Conservation (phyloP, 2,888 invertebrate genomes). For the Furcula furcula region DNA sequence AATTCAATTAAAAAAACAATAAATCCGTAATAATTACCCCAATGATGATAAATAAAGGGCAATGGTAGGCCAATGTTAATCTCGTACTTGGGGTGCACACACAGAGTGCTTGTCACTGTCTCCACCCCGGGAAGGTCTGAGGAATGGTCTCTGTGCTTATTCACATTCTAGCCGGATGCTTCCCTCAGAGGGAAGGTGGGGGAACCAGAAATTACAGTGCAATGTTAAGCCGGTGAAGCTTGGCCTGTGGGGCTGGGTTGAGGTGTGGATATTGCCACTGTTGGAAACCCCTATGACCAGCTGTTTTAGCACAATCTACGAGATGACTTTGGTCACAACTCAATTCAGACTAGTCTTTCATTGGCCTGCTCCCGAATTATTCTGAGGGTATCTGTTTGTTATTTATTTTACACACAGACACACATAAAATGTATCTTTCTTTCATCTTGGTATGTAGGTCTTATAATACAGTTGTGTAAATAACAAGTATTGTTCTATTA, state of each 20-base stretch:
- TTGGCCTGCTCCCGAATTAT: conserved; percentile 77
- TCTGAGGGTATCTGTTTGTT: conserved; percentile 78
- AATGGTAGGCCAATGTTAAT: conserved; percentile 85
- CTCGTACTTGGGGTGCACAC: conserved; percentile 88
- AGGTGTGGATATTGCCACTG: conserved; percentile 68
- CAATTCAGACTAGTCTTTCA: conserved; percentile 93
- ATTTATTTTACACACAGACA: too few species aligned
- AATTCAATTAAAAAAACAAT: background rate
- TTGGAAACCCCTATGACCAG: conserved; percentile 88
- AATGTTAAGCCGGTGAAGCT: conserved; percentile 77
- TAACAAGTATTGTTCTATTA: too few species aligned
- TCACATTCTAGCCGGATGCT: conserved; percentile 87
- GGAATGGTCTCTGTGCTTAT: conserved; percentile 80
- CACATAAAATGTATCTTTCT: too few species aligned
- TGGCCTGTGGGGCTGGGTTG: conserved; percentile 62
- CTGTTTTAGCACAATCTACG: conserved; percentile 89
- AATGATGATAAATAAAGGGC: conserved; percentile 71
- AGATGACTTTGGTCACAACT: conserved; percentile 86
- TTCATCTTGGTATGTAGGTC: too few species aligned
- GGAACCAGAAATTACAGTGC: conserved; percentile 87
- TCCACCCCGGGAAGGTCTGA: conserved; percentile 92
- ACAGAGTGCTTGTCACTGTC: conserved; percentile 83
- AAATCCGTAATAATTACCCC: conserved; percentile 40
- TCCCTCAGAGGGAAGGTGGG: conserved; percentile 83
- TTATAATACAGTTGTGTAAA: too few species aligned